Conservation (phyloP, 2,113 vertebrate genomes). For the Anser brachyrhynchus region DNA sequence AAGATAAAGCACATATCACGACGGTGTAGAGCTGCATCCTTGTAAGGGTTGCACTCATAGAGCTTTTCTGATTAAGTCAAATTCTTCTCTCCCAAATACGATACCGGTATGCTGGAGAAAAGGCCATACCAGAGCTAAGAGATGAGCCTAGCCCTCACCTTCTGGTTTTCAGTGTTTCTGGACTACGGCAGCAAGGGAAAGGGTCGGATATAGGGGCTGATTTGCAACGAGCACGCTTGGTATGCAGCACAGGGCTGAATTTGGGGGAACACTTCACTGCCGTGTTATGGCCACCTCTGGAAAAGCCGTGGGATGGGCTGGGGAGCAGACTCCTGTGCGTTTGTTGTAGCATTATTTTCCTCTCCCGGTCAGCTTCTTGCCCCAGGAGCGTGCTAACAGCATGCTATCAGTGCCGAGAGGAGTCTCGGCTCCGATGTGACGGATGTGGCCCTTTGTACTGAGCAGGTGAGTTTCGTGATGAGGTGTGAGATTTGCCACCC, state of each 20-base stretch:
- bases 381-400: not conserved
- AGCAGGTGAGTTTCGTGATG: not conserved
- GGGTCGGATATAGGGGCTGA: not conserved
- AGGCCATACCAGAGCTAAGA: not conserved
- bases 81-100: not conserved
- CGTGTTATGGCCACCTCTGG: not conserved
- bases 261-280: not conserved
- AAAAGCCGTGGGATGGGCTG: not conserved
- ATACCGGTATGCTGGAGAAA: not conserved
- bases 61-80: not conserved
- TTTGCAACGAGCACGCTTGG: rapidly evolving
- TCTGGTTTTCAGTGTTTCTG: not conserved
- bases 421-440: not conserved
- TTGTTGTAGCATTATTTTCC: not conserved
- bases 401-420: not conserved
- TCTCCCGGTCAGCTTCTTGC: not conserved
- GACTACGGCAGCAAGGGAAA: not conserved
- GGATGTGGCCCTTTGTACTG: not conserved
- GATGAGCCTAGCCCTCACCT: not conserved
- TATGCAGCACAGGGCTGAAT: not conserved
- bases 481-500: not conserved
- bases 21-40: not conserved
- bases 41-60: not conserved
- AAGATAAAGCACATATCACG: not conserved
- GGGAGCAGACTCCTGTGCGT: not conserved